Evolutionary conservation across 1,140 invertebrate genomes (phyloP), one percentile per base, ranked within the genome.

Genomic region (Melitaea cinxia): DNA sequence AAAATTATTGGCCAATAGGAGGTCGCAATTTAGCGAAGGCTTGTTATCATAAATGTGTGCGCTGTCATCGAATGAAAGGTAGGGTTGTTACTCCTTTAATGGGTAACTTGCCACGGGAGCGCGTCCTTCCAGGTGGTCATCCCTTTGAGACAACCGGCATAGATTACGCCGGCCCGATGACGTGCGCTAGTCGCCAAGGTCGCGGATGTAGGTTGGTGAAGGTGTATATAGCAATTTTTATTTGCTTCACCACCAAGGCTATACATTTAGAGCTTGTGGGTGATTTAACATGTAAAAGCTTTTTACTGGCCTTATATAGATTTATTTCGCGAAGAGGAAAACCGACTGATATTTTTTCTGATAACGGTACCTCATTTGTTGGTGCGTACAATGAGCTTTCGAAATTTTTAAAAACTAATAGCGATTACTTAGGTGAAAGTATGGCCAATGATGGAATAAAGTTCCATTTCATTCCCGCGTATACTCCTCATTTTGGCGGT

Each of bases 301-400:
- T 61, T 67, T 56, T 14, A 39, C 37, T 35, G n/a, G 33, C 33
- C n/a, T 35, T 35, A 35, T n/a, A 35, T 1, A 35, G 33, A 12
- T 35, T 71, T 19, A 68, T 71, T 2, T 63, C 60, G 12, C 50
- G 56, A 7, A 54, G 83, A 54, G 80, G 80, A 15, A 76, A 73
- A 47, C 70, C 63, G 5, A 49, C 4, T 0, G 45, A 70, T 30
- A 66, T 79, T 19, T 83, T 70, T 58, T 77, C 64, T 10, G 75
- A 80, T 54, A 76, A 78, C 35, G 72, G 66, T 2, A 75, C 73
- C 4, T 73, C 70, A 35, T 84, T 84, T 62, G 66, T 72, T 5
- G 79, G 77, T 7, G 62, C 72, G 4, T 65, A 62, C 23, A 78
- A 70, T 26, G 65, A 67, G 17, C 17, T 68, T 26, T 56, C 23